Percentiles rank a stretch among this genome's conserved stretches.
Conservation (phyloP, 2,797 vertebrate species). For the Pangasius macronema region DNA sequence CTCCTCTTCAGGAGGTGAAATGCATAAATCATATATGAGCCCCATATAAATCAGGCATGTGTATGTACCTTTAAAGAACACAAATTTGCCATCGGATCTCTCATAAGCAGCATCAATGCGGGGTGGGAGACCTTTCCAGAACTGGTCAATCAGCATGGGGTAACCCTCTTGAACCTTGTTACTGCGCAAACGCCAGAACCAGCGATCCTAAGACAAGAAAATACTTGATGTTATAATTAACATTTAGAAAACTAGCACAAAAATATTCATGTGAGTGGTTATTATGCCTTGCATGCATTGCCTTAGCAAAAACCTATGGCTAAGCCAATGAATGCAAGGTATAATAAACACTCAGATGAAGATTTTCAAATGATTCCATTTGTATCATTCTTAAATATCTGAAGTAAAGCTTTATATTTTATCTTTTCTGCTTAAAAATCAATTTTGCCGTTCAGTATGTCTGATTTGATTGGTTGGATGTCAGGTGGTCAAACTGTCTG, state of each 20-base stretch:
- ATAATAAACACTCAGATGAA: neutral
- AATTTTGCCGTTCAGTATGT: neutral
- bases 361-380: neutral
- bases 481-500: neutral
- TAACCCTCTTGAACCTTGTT: constrained; percentile 97
- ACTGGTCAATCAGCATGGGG: constrained; percentile 97
- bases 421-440: neutral
- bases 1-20: too few species aligned
- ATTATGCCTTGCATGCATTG: neutral
- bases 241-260: neutral
- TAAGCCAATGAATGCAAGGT: neutral
- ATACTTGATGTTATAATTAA: neutral
- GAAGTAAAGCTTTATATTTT: neutral
- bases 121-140: constrained; percentile 94
- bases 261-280: neutral
- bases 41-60: neutral
- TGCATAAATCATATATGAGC: too few species aligned
- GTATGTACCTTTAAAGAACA: constrained; percentile 93
- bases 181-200: constrained; percentile 98
- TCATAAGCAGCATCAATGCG: constrained; percentile 96
- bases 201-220: constrained; percentile 79
- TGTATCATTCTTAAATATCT: neutral
- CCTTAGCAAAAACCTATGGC: neutral
- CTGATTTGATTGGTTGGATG: neutral
- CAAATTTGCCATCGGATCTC: constrained; percentile 93